phyloP scores from a whole-genome alignment of 2,888 invertebrate species.

The Spisula subtruncata region DNA sequence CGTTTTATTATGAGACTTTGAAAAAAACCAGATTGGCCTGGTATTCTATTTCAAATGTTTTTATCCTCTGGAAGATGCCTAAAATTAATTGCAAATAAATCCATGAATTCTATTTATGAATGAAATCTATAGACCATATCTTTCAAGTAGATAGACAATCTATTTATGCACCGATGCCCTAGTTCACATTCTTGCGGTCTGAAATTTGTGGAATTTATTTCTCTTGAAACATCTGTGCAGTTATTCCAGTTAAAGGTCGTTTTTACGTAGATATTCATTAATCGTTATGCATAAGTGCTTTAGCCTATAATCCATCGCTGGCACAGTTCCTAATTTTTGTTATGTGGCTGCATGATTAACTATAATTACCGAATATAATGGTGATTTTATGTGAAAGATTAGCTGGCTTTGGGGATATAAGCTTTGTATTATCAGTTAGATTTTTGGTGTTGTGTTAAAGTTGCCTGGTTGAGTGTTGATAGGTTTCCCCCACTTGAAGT shows the following conservation, averaged over 20 bases:
- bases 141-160: background rate
- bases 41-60: background rate
- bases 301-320: conserved; percentile 12
- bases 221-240: background rate
- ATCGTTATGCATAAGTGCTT: conserved; percentile 23
- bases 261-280: conserved; percentile 3
- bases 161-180: background rate
- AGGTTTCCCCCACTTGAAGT: conserved; percentile 5
- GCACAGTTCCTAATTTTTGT: conserved; percentile 22
- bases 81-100: background rate
- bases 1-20: background rate
- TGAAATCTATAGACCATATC: background rate
- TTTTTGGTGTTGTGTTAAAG: conserved; percentile 18
- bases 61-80: background rate
- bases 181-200: conserved; percentile 23
- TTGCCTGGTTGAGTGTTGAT: conserved; percentile 24
- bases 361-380: background rate
- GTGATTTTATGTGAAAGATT: conserved; percentile 22
- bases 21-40: background rate
- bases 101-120: conserved; percentile 14
- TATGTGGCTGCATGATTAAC: conserved; percentile 11
- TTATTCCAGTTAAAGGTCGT: background rate
- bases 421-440: conserved; percentile 15
- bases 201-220: background rate
- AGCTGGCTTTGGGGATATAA: conserved; percentile 3